Conservation (phyloP, 2,888 invertebrate species). For the Tachina grossa region DNA sequence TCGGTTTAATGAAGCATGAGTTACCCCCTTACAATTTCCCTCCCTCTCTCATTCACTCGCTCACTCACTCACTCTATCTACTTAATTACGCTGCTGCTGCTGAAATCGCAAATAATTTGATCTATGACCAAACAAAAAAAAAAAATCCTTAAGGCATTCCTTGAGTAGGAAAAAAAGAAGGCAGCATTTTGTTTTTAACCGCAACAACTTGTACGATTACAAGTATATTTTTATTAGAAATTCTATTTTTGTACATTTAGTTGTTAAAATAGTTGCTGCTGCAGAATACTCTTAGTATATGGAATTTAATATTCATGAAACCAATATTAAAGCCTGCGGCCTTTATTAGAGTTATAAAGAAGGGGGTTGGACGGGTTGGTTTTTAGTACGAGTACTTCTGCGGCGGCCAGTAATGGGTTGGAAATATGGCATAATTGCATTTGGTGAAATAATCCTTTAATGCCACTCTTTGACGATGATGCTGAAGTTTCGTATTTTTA, state of each 20-base stretch:
- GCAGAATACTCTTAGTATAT: conserved; percentile 10
- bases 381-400: conserved; percentile 6
- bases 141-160: conserved; percentile 71
- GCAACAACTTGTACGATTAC: not conserved
- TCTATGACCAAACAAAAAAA: conserved; percentile 16
- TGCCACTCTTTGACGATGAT: conserved; percentile 74
- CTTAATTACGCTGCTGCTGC: conserved; percentile 8
- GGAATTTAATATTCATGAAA: conserved; percentile 74
- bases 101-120: conserved; percentile 46
- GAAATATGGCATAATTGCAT: conserved; percentile 81
- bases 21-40: not conserved
- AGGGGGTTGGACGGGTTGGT: conserved; percentile 62
- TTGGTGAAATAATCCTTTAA: conserved; percentile 83
- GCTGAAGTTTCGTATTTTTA: conserved; percentile 56
- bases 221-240: not conserved
- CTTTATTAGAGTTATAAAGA: conserved; percentile 25
- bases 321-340: conserved; percentile 73
- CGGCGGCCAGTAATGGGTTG: conserved; percentile 71
- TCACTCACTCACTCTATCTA: no score
- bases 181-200: conserved; percentile 17
- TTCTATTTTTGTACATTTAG: conserved; percentile 47
- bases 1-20: conserved; percentile 49
- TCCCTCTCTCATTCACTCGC: not conserved
- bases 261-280: conserved; percentile 57
- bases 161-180: conserved; percentile 55